Percentiles rank a stretch among this genome's conserved stretches.
These are phyloP conservation scores for Tachysurus fulvidraco DNA, from an alignment of 2,113 vertebrate species.

Conservation along the genomic window DNA sequence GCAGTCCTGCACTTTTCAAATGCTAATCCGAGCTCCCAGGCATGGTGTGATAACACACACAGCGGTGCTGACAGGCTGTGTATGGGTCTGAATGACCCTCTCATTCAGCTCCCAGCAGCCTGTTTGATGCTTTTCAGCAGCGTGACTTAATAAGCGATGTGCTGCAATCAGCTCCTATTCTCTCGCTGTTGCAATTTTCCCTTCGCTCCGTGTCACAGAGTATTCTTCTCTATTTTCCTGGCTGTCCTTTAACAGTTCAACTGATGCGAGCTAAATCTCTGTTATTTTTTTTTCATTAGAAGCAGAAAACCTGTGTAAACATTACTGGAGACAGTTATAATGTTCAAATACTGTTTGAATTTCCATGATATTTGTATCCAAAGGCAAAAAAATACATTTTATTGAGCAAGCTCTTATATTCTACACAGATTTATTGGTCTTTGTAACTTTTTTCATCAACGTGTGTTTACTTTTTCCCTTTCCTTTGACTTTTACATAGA, in stretches of 20 bases:
- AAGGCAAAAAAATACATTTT: neutral
- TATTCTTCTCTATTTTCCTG: neutral
- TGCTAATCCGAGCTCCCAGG: neutral
- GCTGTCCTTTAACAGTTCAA: neutral
- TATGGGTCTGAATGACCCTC: slow-evolving; percentile 1
- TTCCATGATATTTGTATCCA: neutral
- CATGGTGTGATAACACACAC: slow-evolving; percentile 20
- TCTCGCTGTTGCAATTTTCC: neutral
- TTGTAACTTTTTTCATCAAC: too few species aligned
- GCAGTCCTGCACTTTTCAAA: neutral
- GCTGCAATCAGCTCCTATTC: slow-evolving; percentile 52
- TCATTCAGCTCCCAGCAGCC: neutral
- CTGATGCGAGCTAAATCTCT: neutral
- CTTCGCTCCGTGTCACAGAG: slow-evolving; percentile 12
- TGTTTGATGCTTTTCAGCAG: neutral
- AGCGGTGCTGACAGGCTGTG: slow-evolving; percentile 28
- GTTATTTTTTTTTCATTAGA: neutral
- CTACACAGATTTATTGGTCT: neutral
- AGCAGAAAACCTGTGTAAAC: neutral
- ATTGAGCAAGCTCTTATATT: neutral
- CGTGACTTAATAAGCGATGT: slow-evolving; percentile 45
- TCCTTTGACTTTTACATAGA: too few species aligned
- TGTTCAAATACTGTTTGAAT: neutral
- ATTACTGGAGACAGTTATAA: neutral
- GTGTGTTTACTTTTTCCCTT: too few species aligned